These are phyloP conservation scores for Merops nubicus DNA, from an alignment of 2,113 vertebrate species.

Conservation along the genomic window DNA sequence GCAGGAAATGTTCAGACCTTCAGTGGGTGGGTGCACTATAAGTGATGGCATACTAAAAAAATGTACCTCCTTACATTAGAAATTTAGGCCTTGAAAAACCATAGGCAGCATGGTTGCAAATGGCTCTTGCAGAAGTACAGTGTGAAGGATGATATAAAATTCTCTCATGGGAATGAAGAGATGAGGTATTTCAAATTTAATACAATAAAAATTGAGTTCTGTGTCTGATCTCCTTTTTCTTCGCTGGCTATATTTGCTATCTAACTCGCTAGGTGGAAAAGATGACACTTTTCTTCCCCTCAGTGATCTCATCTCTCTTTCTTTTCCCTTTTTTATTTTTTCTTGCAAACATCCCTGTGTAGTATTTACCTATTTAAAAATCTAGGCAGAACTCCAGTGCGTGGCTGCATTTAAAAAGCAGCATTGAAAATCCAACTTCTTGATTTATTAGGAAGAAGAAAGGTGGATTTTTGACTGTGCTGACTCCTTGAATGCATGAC, in stretches of 20 bases:
- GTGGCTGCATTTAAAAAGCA: neutral
- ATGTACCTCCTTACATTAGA: neutral
- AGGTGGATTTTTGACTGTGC: neutral
- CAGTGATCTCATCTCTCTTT: neutral
- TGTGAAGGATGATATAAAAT: neutral
- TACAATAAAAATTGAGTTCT: slow-evolving; percentile 19
- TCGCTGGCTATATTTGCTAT: neutral
- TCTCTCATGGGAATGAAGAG: neutral
- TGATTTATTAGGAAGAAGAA: neutral
- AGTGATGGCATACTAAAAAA: neutral
- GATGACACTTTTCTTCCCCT: neutral
- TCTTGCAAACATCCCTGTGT: neutral
- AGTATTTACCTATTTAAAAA: slow-evolving; percentile 1
- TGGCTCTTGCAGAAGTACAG: slow-evolving; percentile 19
- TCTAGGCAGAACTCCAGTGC: neutral
- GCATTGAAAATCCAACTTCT: neutral
- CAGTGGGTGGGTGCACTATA: neutral
- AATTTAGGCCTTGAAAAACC: slow-evolving; percentile 6
- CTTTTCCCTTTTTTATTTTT: neutral
- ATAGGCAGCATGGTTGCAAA: neutral
- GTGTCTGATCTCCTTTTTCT: neutral
- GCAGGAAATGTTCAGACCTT: neutral
- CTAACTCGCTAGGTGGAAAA: neutral
- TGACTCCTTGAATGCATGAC: neutral
- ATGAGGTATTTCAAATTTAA: slow-evolving; percentile 12